Conservation (phyloP, 1,140 invertebrate genomes). For the Tetramorium parvispinum region DNA sequence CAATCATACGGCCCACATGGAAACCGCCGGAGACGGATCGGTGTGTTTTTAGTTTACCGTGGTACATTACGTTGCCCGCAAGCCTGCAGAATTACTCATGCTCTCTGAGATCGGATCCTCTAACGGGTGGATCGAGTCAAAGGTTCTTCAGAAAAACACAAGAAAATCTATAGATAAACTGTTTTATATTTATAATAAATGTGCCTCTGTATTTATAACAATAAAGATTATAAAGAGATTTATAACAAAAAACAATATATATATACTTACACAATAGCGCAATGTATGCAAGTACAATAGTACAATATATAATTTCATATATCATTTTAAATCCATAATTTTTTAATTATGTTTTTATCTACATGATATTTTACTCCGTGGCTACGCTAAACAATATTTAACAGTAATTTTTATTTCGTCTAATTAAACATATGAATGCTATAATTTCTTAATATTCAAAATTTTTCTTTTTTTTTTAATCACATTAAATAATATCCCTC, state of each 20-base stretch:
- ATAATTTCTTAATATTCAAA: not conserved
- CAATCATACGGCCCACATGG: conserved; percentile 79
- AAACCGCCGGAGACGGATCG: conserved; percentile 60
- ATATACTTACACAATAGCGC: not conserved
- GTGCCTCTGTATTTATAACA: not conserved
- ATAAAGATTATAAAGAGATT: too few species aligned
- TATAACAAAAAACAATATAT: too few species aligned
- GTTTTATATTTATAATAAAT: not conserved
- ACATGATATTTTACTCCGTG: not conserved
- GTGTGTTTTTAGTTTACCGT: conserved; percentile 74
- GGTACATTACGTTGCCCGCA: conserved; percentile 57
- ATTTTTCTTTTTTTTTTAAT: not conserved
- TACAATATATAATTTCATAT: not conserved
- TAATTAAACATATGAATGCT: not conserved
- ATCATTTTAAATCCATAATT: not conserved
- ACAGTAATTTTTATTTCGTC: not conserved
- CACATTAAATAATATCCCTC: not conserved
- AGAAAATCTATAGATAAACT: not conserved
- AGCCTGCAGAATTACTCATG: conserved; percentile 59
- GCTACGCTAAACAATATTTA: not conserved
- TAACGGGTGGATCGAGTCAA: conserved; percentile 62
- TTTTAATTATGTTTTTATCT: not conserved
- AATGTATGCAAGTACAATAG: not conserved
- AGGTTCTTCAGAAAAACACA: not conserved
- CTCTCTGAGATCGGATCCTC: conserved; percentile 39